A percentile compares a stretch with the other conserved stretches of the same genome.
phyloP scores from a whole-genome alignment of 2,113 vertebrate species.

The Heliornis fulica region DNA sequence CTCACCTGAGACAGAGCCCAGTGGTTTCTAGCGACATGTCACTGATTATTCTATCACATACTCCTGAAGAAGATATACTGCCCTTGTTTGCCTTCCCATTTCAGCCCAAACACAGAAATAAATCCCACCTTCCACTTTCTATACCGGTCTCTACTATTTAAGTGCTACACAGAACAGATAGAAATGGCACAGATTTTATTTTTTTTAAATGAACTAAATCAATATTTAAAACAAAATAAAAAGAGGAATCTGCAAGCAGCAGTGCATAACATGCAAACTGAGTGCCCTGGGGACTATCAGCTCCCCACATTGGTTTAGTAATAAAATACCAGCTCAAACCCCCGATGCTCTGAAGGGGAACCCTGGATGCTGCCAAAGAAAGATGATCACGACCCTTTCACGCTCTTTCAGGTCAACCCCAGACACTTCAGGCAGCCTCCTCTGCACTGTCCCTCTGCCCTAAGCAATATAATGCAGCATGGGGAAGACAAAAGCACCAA shows the following conservation, averaged over 20 bases:
- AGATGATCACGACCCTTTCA: background rate
- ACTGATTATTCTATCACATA: background rate
- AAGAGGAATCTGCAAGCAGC: background rate
- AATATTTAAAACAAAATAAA: background rate
- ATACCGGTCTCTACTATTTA: background rate
- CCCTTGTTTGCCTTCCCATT: background rate
- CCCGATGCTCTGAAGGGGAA: background rate
- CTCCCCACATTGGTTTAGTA: background rate
- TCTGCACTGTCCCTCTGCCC: background rate
- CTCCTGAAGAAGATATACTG: background rate
- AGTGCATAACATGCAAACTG: background rate
- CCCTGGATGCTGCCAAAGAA: background rate
- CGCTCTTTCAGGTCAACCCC: background rate
- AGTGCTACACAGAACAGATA: background rate
- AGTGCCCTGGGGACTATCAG: background rate
- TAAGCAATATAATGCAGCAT: accelerated
- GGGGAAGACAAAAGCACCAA: background rate
- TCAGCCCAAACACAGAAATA: background rate
- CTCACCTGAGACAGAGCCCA: background rate
- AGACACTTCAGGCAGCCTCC: background rate
- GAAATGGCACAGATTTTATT: background rate
- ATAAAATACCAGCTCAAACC: background rate
- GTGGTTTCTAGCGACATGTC: accelerated
- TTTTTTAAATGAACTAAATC: background rate
- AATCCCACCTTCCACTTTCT: background rate